Base-by-base conservation (phyloP, 1,140 invertebrate genomes). In the Aphaenogaster floridana region DNA sequence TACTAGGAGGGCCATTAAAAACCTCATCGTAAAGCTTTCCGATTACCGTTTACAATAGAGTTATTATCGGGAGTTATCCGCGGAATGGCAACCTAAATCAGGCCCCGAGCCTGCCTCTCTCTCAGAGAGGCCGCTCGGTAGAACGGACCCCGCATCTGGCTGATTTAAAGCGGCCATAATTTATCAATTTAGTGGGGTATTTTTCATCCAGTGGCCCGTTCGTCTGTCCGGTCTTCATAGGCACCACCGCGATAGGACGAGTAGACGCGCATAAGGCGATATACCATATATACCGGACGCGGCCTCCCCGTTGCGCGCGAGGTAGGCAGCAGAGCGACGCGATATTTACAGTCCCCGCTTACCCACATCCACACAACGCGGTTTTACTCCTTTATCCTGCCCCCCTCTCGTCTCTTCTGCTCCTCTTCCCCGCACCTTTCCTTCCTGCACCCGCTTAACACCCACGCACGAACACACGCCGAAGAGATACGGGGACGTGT, bases 281-380 rank as follows among this genome's bases (percentile, higher is more conserved):
- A 86, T 77, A 88, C 80, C 64, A 81, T 86, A 69, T 68, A 69
- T 39, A 74, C 86, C 86, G 81, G 77, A 90, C 81, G 86, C 77
- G 89, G 89, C 78, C 86, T 90, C 89, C 88, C 88, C 39, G 86
- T 89, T 71, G 88, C 69, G 90, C 86, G 90, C 90, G 87, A 91
- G 83, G 87, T 91, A 91, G 89, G 89, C 89, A 91, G 89, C 90
- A 69, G 54, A 81, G 85, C 81, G 86, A 91, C 57, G 88, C 88
- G 86, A 90, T 91, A 91, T 91, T 91, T 91, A 91, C 89, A 86
- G 77, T 90, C 77, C 77, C 52, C 81, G 86, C 89, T 91, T 90
- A 83, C 76, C 86, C 80, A 90, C 89, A 81, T 90, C 81, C 63
- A 69, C 28, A 86, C 78, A 86, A 71, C 81, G 81, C 86, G 66